Conservation (phyloP, 2,888 invertebrate genomes). For the Cabera pusaria region DNA sequence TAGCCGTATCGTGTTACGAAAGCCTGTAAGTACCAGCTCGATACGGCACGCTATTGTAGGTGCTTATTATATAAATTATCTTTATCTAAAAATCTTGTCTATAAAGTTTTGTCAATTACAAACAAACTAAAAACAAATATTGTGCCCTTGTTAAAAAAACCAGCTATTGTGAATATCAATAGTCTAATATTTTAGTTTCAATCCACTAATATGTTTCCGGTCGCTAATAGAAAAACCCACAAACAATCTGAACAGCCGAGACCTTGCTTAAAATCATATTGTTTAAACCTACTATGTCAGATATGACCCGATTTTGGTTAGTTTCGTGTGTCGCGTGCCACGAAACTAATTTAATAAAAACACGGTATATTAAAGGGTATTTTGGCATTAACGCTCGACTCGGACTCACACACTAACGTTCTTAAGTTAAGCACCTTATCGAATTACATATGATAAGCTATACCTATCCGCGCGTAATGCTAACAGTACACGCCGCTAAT, state of each 20-base stretch:
- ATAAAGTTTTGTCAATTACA: too few relatives aligned
- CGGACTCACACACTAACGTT: conserved; percentile 53
- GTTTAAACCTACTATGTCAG: conserved; percentile 43
- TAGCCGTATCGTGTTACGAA: too few relatives aligned
- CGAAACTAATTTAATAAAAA: conserved; percentile 78
- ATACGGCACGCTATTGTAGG: too few relatives aligned
- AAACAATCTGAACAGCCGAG: conserved; percentile 12
- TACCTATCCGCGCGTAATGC: conserved; percentile 18
- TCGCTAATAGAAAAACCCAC: conserved; percentile 17
- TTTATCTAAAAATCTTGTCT: too few relatives aligned
- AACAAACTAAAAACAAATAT: too few relatives aligned
- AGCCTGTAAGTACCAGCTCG: too few relatives aligned
- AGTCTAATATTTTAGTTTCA: conserved; percentile 5
- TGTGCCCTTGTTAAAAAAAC: too few relatives aligned
- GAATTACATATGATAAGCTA: conserved; percentile 45
- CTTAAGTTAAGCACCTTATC: conserved; percentile 53
- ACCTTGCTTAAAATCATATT: conserved; percentile 30
- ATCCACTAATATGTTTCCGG: conserved; percentile 12
- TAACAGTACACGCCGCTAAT: conserved; percentile 7
- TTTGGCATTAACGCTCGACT: conserved; percentile 65
- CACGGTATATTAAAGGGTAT: conserved; percentile 72
- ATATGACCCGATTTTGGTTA: conserved; percentile 62
- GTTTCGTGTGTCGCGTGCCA: conserved; percentile 74
- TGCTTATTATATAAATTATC: too few relatives aligned
- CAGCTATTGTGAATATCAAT: too few relatives aligned